Base-by-base conservation (phyloP, 2,797 vertebrate species). In the Podarcis lilfordi region DNA sequence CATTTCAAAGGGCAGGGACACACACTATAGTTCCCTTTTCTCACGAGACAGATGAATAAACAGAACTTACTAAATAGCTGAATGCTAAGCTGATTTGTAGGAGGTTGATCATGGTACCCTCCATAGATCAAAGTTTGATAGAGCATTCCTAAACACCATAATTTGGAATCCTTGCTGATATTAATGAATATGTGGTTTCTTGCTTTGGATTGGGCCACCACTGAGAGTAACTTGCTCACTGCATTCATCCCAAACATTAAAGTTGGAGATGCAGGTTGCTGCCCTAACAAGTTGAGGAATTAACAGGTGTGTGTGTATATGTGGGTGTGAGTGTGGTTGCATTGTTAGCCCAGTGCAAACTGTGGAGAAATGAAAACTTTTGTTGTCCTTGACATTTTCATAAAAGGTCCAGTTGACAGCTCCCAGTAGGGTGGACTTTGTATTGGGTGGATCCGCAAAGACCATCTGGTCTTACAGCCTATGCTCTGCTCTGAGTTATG, bases 301-400 rank as follows among this genome's bases (percentile, higher is more conserved):
- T 74, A 66, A 45, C 69, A 0, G 10, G 1, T 55, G 3, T 55
- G 3, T 55, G 50, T 55, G 50, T 55, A 55, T 55, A 15, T 55
- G 61, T 5, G 61, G 61, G 10, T 64, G 61, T 85, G 82, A 92
- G 85, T 32, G 29, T 83, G 0, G 2, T 78, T 66, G 4, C 86
- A 0, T 0, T 87, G 89, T 85, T 81, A 25, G 23, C 91, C 86
- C 91, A 8, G 9, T 3, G 1, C 81, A 89, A 27, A 82, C 93
- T 87, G 89, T 45, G 29, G 92, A 91, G 92, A 81, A 94, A 89
- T 9, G 29, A 92, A 92, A 94, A 7, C 90, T 91, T 93, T 88
- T 89, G 21, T 86, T 43, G 59, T 66, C 40, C 61, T 45, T 0
- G 4, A 7, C 32, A 21, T n/a, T 40, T n/a, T 37, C 61, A 89